These are phyloP conservation scores for Pectinophora gossypiella DNA, from an alignment of 1,140 invertebrate species.

Conservation along the genomic window DNA sequence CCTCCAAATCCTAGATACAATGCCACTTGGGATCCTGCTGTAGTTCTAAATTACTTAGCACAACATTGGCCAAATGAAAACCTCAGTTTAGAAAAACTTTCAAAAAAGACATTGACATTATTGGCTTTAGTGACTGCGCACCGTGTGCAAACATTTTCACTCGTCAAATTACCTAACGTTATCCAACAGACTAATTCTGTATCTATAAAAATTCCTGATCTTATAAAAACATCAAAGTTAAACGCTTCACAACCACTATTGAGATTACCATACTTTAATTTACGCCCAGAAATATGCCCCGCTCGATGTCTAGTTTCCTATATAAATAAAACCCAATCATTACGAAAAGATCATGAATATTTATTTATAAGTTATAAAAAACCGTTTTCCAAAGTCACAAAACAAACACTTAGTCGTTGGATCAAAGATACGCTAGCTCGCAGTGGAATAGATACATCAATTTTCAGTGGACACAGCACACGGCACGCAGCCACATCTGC, in stretches of 20 bases:
- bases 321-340: not conserved
- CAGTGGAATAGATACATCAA: constrained; percentile 16
- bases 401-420: constrained; percentile 5
- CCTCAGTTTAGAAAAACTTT: not conserved
- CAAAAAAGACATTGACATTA: not conserved
- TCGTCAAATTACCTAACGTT: not conserved
- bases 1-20: constrained; percentile 7
- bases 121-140: constrained; percentile 7
- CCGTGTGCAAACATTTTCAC: not conserved
- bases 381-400: not conserved
- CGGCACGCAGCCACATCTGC: constrained; percentile 25
- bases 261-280: constrained; percentile 1
- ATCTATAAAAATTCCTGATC: not conserved
- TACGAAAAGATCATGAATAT: not conserved
- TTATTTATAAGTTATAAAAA: constrained; percentile 4
- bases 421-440: constrained; percentile 11
- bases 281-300: constrained; percentile 4
- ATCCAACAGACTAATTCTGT: not conserved
- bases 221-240: not conserved
- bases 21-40: constrained; percentile 3
- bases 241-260: not conserved
- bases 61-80: not conserved
- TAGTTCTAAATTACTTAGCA: constrained; percentile 3
- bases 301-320: not conserved
- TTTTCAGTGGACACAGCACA: constrained; percentile 25